A percentile compares a stretch with the other conserved stretches of the same genome.
phyloP scores from a whole-genome alignment of 2,797 vertebrate genomes.

The Paratrypauchen microcephalus region DNA sequence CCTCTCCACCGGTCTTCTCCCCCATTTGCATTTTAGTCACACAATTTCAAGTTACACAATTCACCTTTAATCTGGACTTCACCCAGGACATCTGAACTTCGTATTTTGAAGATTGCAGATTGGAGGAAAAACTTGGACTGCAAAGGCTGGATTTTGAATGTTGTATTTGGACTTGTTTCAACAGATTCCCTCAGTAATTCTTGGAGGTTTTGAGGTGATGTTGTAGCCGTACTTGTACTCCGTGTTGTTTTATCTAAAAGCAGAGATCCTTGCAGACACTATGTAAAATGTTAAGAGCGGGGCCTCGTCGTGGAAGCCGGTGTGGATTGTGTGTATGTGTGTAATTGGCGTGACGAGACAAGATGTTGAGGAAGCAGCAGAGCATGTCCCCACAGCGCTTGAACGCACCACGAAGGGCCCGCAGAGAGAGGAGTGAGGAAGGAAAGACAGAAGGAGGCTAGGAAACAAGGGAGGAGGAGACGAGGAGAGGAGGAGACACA shows the following conservation, averaged over 20 bases:
- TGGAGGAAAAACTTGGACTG: too few species aligned
- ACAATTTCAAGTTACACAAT: too few species aligned
- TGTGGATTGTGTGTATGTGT: slow-evolving; percentile 61
- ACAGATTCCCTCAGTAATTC: slow-evolving; percentile 19
- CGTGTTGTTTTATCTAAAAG: slow-evolving; percentile 33
- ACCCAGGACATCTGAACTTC: too few species aligned
- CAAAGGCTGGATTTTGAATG: background rate
- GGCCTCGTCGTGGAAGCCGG: slow-evolving; percentile 18
- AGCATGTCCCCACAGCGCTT: slow-evolving; percentile 75
- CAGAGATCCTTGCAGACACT: slow-evolving; percentile 32
- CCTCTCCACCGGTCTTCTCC: slow-evolving; percentile 37
- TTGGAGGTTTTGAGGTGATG: slow-evolving; percentile 19
- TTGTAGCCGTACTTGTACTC: slow-evolving; percentile 7
- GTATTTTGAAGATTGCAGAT: too few species aligned
- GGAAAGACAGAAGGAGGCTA: slow-evolving; percentile 70
- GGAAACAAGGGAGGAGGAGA: slow-evolving; percentile 43
- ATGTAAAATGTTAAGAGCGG: slow-evolving; percentile 49
- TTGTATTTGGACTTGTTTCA: background rate
- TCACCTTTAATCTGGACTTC: too few species aligned
- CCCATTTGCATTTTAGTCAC: too few species aligned
- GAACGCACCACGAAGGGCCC: slow-evolving; percentile 77
- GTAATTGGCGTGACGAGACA: slow-evolving; percentile 86
- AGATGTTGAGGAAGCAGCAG: slow-evolving; percentile 80
- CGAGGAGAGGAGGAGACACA: slow-evolving; percentile 13
- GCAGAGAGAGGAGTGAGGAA: slow-evolving; percentile 72